Percentiles rank a stretch among this genome's conserved stretches.
phyloP scores from a whole-genome alignment of 2,797 vertebrate species.

The Australoheros facetus region DNA sequence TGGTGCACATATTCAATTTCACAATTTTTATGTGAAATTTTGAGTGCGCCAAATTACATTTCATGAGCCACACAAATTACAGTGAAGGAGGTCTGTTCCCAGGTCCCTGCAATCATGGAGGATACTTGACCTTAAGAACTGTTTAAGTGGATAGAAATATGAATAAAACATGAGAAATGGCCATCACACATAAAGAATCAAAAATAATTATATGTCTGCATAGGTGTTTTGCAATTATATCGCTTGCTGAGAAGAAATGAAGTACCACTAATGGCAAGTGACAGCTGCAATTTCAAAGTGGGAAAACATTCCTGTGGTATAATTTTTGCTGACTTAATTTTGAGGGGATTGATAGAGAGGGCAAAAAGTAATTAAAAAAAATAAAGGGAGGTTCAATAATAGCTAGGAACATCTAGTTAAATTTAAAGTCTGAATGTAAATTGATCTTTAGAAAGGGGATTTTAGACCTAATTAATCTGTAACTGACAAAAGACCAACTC shows the following conservation, averaged over 20 bases:
- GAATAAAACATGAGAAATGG: not conserved
- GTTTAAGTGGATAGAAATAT: constrained; percentile 3
- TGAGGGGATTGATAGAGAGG: constrained; percentile 1
- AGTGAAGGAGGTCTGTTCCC: not conserved
- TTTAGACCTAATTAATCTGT: not conserved
- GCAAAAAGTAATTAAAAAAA: constrained; percentile 1
- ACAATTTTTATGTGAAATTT: not conserved
- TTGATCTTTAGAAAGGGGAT: not conserved
- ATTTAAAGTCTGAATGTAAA: not conserved
- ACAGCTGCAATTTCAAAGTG: constrained; percentile 21
- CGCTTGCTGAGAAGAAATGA: constrained; percentile 16
- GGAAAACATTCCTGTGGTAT: not conserved
- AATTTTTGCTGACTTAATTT: constrained; percentile 5
- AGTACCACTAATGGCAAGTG: constrained; percentile 32
- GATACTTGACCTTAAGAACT: constrained; percentile 1
- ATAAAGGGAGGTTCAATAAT: not conserved
- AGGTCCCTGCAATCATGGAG: constrained; percentile 7
- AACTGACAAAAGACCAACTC: not conserved
- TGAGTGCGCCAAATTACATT: not conserved
- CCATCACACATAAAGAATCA: not conserved
- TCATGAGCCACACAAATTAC: constrained; percentile 1
- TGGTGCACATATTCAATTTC: not conserved
- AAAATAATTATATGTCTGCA: constrained; percentile 15
- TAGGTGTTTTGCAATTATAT: constrained; percentile 27
- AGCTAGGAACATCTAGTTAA: not conserved